Base-by-base conservation (phyloP, 1,140 invertebrate genomes). In the Mya arenaria region DNA sequence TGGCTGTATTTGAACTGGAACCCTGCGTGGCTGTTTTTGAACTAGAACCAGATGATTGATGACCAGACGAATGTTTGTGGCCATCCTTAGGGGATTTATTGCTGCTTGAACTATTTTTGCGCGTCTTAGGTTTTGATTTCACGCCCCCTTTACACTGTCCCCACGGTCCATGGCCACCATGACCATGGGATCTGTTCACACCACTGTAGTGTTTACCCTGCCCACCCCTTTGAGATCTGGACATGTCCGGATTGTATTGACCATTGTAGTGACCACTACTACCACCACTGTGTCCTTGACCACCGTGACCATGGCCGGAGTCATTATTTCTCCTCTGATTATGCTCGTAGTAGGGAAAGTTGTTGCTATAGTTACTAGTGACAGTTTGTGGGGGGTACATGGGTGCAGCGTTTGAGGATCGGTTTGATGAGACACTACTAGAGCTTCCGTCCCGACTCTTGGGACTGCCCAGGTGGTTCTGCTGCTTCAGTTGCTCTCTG, bases 391-490 rank as follows among this genome's bases (percentile, higher is more conserved):
- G 77, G 17, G 44, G 34, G 34, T 58, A 69, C 30, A 15, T 69
- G 4, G 77, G 25, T 3, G 19, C 13, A 0, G 77, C 58, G 15
- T 41, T 28, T 5, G 44, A 4, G 2, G 88, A 89, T 30, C 86
- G 87, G 41, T 78, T 88, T 10, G 89, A 90, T 13, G 88, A 87
- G 32, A 90, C 88, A 73, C 89, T 90, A 79, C 87, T 89, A 39
- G 78, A 85, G 60, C 88, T 90, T 28, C 85, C 78, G 56, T 90
- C 89, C 17, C 89, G 83, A 56, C 81, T 82, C 56, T 85, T 84
- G 34, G 78, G 36, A 5, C 44, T 48, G 0, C 48, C 60, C 15
- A 74, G 55, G 34, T 63, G 41, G 56, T 44, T 55, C 19, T 77
- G 72, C 44, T 85, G 86, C 23, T 84, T 82, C 37, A 77, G 55